A percentile compares a stretch with the other conserved stretches of the same genome.
Evolutionary conservation across 2,797 vertebrate species (phyloP).

Genomic region (Argentina silus): DNA sequence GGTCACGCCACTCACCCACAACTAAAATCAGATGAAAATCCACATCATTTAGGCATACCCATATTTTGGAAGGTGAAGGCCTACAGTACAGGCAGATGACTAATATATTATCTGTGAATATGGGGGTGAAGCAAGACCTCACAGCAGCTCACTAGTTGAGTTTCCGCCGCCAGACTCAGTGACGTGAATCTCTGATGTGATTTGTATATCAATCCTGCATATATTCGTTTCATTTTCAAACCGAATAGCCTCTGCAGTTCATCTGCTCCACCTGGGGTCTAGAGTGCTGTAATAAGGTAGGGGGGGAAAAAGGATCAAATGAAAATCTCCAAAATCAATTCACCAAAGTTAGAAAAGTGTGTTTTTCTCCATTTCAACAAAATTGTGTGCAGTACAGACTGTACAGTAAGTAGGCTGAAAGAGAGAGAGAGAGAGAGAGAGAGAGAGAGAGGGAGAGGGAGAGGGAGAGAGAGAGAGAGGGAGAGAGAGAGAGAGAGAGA

Average conservation of each 20-base stretch:
- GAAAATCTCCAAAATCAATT: slow-evolving; percentile 43
- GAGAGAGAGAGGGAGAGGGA: slow-evolving; percentile 22
- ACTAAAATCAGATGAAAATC: not conserved
- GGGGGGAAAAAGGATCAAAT: slow-evolving; percentile 50
- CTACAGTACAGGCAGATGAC: not conserved
- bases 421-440: slow-evolving; percentile 47
- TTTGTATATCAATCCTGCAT: slow-evolving; percentile 55
- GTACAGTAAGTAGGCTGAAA: slow-evolving; percentile 2
- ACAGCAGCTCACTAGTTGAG: slow-evolving; percentile 45
- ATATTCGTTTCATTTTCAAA: slow-evolving; percentile 64
- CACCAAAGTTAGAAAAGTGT: slow-evolving; percentile 37
- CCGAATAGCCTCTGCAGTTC: slow-evolving; percentile 53
- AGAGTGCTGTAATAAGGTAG: slow-evolving; percentile 61
- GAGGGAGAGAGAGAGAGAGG: slow-evolving; percentile 62
- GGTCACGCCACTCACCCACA: not conserved
- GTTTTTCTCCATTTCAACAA: slow-evolving; percentile 33
- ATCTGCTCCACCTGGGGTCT: slow-evolving; percentile 38
- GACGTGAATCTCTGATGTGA: slow-evolving; percentile 55
- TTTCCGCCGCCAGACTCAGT: slow-evolving; percentile 28
- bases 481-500: slow-evolving; percentile 43
- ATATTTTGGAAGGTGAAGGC: not conserved
- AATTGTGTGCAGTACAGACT: slow-evolving; percentile 21
- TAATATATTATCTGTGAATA: not conserved
- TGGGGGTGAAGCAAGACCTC: slow-evolving; percentile 12
- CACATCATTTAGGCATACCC: not conserved